These are phyloP conservation scores for Amphipyra berbera DNA, from an alignment of 2,888 invertebrate genomes.

Conservation along the genomic window DNA sequence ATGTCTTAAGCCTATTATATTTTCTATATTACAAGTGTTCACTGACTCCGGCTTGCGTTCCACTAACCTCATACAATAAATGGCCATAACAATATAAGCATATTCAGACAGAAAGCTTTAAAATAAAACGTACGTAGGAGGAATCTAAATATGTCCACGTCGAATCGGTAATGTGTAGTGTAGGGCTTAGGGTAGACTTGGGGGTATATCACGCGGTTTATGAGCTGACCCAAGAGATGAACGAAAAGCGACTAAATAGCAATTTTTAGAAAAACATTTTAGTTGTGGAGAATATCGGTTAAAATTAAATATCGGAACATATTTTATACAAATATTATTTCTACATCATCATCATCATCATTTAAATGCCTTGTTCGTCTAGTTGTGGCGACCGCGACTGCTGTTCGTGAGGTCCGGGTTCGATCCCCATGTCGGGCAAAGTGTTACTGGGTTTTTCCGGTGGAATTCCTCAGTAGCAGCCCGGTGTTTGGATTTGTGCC, in stretches of 20 bases:
- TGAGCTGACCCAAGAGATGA: conserved; percentile 24
- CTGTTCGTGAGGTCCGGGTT: too few species aligned
- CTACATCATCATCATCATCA: too few species aligned
- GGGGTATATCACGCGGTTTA: conserved; percentile 18
- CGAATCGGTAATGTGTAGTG: conserved; percentile 82
- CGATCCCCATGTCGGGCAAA: too few species aligned
- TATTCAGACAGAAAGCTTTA: conserved; percentile 41
- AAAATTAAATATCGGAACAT: too few species aligned
- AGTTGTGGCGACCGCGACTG: too few species aligned
- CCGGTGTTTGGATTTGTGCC: too few species aligned
- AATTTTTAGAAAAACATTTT: too few species aligned
- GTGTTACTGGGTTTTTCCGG: too few species aligned
- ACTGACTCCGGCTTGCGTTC: conserved; percentile 2
- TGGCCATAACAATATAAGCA: conserved; percentile 40
- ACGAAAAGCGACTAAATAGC: conserved; percentile 7
- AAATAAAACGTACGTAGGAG: conserved; percentile 55
- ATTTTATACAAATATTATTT: too few species aligned
- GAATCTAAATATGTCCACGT: conserved; percentile 67
- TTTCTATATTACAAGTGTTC: neutral
- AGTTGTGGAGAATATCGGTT: too few species aligned
- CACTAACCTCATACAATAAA: conserved; percentile 32
- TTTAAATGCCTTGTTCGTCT: too few species aligned
- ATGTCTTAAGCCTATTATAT: neutral
- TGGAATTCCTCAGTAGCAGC: too few species aligned
- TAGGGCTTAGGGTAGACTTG: conserved; percentile 56